Evolutionary conservation across 2,113 vertebrate genomes (phyloP).

Genomic region (Pseudolaguvia tuberculata): DNA sequence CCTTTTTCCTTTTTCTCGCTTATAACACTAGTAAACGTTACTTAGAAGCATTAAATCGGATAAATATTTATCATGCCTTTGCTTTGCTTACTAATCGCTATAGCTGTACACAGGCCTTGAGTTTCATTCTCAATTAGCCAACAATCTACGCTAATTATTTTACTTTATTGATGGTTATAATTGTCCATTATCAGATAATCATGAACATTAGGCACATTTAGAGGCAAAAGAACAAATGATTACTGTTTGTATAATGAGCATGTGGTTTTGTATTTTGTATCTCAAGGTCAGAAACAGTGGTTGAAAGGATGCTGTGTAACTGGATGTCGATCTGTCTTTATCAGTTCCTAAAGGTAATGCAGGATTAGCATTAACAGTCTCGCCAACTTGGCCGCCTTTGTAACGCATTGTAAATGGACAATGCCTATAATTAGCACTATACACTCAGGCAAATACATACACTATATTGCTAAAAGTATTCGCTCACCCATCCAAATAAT

Average conservation of each 20-base stretch:
- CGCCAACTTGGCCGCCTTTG: background rate
- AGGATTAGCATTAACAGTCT: background rate
- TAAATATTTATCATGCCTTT: constrained; percentile 24
- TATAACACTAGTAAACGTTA: too few relatives aligned
- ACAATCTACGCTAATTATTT: constrained; percentile 61
- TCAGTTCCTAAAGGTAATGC: constrained; percentile 89
- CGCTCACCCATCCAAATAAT: too few relatives aligned
- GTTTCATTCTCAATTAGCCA: constrained; percentile 36
- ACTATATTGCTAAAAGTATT: too few relatives aligned
- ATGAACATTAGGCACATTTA: constrained; percentile 57
- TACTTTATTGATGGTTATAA: constrained; percentile 51
- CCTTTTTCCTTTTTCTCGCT: background rate
- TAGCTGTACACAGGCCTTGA: constrained; percentile 26
- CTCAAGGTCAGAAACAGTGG: constrained; percentile 91
- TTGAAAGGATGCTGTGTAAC: constrained; percentile 97
- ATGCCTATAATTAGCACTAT: background rate
- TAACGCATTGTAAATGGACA: background rate
- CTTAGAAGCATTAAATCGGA: background rate
- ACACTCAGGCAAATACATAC: too few relatives aligned
- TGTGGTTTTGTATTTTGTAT: constrained; percentile 21
- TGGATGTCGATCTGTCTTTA: constrained; percentile 99
- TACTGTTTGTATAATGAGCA: constrained; percentile 37
- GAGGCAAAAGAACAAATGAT: constrained; percentile 58
- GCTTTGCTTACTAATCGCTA: constrained; percentile 14
- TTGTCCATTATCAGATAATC: constrained; percentile 63